phyloP scores from a whole-genome alignment of 2,113 vertebrate species.

The Ctenomys sociabilis region DNA sequence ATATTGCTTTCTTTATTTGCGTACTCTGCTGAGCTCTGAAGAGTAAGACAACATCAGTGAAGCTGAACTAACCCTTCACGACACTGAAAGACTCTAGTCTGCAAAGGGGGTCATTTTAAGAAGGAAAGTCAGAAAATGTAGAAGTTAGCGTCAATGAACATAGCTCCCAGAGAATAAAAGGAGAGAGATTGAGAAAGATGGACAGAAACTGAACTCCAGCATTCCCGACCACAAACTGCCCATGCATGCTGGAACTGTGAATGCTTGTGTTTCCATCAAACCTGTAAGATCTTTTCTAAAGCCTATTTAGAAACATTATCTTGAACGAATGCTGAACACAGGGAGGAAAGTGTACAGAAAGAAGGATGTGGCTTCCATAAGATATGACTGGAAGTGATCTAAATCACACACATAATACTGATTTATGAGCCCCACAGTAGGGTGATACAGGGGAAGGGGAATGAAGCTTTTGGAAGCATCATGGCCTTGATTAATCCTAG shows the following conservation, averaged over 20 bases:
- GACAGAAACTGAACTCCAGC: neutral
- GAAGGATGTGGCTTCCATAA: neutral
- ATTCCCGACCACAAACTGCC: neutral
- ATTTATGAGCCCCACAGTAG: neutral
- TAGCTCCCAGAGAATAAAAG: neutral
- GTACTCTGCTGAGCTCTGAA: neutral
- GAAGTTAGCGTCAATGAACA: neutral
- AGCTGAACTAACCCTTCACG: neutral
- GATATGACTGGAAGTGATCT: neutral
- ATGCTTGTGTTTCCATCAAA: neutral
- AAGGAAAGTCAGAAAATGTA: neutral
- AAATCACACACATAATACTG: neutral
- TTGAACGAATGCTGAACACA: neutral
- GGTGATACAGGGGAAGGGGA: neutral
- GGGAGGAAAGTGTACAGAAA: neutral
- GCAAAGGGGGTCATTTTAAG: neutral
- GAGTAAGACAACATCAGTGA: neutral
- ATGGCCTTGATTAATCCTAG: neutral
- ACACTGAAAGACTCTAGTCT: neutral
- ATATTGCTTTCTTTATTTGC: neutral
- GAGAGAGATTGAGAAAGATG: neutral
- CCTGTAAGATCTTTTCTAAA: conserved; percentile 21
- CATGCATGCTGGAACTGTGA: neutral
- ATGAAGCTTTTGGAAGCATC: neutral
- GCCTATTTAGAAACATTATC: neutral